Evolutionary conservation across 2,888 invertebrate species (phyloP).

Genomic region (Apoda limacodes): DNA sequence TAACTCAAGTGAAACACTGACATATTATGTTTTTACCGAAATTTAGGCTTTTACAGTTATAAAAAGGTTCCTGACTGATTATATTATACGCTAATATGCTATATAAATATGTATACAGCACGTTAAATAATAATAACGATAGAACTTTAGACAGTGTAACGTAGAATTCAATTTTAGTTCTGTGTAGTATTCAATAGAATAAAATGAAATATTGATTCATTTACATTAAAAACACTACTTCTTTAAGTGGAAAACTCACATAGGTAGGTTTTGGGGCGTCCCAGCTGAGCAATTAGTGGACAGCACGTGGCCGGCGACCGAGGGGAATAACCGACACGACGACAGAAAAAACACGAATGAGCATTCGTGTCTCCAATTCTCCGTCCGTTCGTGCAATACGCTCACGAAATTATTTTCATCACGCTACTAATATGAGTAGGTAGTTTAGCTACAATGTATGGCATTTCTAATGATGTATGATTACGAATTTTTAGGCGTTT

Average conservation of each 20-base stretch:
- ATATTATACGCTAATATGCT: no score
- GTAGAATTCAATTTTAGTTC: not conserved
- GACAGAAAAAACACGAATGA: conserved; percentile 37
- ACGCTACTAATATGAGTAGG: not conserved
- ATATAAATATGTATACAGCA: no score
- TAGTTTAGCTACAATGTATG: no score
- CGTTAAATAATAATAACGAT: no score
- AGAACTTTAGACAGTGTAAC: no score
- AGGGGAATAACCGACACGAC: conserved; percentile 47
- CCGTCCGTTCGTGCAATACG: conserved; percentile 8
- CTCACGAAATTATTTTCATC: conserved; percentile 22
- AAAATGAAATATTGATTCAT: conserved; percentile 10
- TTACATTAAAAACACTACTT: no score
- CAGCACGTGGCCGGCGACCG: conserved; percentile 44
- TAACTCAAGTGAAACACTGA: no score
- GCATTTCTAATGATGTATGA: no score
- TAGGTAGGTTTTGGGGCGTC: conserved; percentile 38
- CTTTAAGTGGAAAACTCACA: conserved; percentile 52
- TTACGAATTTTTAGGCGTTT: no score
- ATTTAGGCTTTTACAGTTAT: no score
- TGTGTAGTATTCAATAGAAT: not conserved
- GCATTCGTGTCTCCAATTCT: conserved; percentile 19
- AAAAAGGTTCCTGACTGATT: no score
- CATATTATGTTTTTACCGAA: no score
- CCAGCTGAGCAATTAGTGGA: conserved; percentile 66